Evolutionary conservation across 2,797 vertebrate genomes (phyloP).

Genomic region (Botia kubotai): DNA sequence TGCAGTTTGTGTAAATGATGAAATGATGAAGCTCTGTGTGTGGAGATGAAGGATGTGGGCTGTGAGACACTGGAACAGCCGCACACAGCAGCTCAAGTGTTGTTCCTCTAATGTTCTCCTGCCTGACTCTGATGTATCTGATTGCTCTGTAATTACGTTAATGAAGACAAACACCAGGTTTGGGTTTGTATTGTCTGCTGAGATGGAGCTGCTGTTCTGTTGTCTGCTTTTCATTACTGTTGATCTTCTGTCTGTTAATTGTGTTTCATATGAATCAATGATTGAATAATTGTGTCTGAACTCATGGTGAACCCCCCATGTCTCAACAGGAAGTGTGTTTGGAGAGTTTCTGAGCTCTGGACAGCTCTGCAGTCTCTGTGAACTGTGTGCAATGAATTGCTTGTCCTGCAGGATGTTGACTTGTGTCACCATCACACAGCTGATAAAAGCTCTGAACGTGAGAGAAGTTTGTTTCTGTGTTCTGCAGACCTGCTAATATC

Average conservation of each 20-base stretch:
- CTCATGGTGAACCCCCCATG: background rate
- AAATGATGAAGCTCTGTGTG: constrained; percentile 8
- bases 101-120: constrained; percentile 31
- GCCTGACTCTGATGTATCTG: constrained; percentile 32
- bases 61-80: background rate
- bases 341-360: background rate
- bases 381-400: background rate
- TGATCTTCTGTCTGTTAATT: constrained; percentile 25
- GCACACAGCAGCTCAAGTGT: background rate
- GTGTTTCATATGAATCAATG: background rate
- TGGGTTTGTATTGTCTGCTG: too few species aligned
- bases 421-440: constrained; percentile 13
- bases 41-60: background rate
- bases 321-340: constrained; percentile 21
- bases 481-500: background rate
- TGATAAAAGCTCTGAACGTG: background rate
- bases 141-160: constrained; percentile 31
- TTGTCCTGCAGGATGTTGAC: background rate
- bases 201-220: constrained; percentile 2
- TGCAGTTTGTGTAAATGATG: constrained; percentile 16
- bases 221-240: constrained; percentile 17
- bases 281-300: background rate
- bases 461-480: background rate
- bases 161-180: constrained; percentile 1
- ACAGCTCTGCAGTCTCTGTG: background rate